These are phyloP conservation scores for Sphecodes monilicornis DNA, from an alignment of 2,888 invertebrate species.

Conservation along the genomic window DNA sequence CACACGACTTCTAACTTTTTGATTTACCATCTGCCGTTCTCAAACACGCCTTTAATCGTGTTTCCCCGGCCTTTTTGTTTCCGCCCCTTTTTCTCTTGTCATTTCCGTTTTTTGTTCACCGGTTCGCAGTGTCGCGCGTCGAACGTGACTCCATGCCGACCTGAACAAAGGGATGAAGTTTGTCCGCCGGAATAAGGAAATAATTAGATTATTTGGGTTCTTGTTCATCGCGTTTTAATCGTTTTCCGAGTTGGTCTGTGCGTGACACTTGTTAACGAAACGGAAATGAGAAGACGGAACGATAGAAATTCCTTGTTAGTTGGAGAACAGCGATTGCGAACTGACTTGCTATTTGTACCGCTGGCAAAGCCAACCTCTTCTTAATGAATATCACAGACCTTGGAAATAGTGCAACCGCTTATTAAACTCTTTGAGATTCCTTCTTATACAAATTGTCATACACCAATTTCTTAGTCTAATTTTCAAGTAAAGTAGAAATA, in stretches of 20 bases:
- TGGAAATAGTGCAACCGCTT: neutral
- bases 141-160: slow-evolving; percentile 27
- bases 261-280: neutral
- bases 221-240: slow-evolving; percentile 24
- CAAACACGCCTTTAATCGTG: slow-evolving; percentile 40
- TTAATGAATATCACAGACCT: neutral
- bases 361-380: neutral
- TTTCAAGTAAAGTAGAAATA: too few species aligned
- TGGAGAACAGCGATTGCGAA: neutral
- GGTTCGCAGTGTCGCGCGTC: slow-evolving; percentile 3
- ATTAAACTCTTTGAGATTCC: too few species aligned
- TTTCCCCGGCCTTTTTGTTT: slow-evolving; percentile 45
- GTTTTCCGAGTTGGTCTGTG: neutral
- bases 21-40: slow-evolving; percentile 34
- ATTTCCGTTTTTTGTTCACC: neutral
- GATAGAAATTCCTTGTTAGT: neutral
- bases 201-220: slow-evolving; percentile 28
- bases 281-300: neutral
- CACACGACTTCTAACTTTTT: slow-evolving; percentile 49
- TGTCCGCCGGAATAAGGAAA: slow-evolving; percentile 17
- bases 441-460: too few species aligned
- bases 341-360: neutral
- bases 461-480: too few species aligned
- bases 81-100: neutral
- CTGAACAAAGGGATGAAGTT: neutral